phyloP scores from a whole-genome alignment of 2,888 invertebrate species.

The Thymelicus acteon region DNA sequence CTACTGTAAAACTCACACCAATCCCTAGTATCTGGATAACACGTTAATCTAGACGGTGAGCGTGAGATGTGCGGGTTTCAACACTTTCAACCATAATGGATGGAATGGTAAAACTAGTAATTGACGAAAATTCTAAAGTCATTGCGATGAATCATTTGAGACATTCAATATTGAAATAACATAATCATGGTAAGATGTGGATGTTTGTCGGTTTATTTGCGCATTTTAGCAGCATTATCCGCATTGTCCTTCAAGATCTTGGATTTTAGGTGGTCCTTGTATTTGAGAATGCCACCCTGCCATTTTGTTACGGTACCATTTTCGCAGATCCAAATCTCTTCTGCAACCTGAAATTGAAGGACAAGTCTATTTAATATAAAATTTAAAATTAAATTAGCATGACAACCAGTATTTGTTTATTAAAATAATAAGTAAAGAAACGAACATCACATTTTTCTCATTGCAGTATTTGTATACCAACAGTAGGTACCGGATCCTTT shows the following conservation, averaged over 20 bases:
- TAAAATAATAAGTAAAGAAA: too few relatives aligned
- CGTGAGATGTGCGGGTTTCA: neutral
- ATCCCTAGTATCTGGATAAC: neutral
- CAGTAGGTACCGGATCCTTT: too few relatives aligned
- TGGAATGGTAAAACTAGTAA: constrained; percentile 4
- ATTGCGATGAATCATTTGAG: neutral
- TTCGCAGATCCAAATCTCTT: constrained; percentile 99
- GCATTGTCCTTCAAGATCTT: constrained; percentile 92
- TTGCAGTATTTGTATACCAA: too few relatives aligned
- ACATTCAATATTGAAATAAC: constrained; percentile 20
- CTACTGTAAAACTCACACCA: neutral
- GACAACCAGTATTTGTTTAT: too few relatives aligned
- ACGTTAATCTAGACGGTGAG: neutral
- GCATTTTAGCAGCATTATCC: constrained; percentile 76
- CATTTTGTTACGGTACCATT: constrained; percentile 98
- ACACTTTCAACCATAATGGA: neutral
- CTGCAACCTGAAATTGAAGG: constrained; percentile 90
- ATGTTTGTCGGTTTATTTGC: constrained; percentile 62
- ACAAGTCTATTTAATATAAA: neutral
- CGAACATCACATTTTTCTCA: too few relatives aligned
- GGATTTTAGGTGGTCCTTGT: constrained; percentile 97
- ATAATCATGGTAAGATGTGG: neutral
- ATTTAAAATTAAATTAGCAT: neutral
- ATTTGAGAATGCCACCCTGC: constrained; percentile 97
- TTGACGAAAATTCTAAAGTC: neutral